Evolutionary conservation across 2,888 invertebrate genomes (phyloP).

Genomic region (Dryocosmus kuriphilus): DNA sequence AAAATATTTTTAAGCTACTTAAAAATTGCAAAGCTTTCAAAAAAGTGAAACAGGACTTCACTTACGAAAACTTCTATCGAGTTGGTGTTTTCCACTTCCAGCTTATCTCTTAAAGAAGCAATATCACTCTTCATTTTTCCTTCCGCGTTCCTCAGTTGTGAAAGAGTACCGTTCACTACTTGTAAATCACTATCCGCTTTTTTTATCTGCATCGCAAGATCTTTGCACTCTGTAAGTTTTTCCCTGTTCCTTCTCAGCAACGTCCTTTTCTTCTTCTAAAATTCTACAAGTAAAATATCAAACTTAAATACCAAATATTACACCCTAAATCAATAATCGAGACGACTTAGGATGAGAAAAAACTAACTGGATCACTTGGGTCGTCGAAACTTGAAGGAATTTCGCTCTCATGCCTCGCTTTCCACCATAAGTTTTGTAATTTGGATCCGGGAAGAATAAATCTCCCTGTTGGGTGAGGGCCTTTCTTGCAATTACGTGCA

Average conservation of each 20-base stretch:
- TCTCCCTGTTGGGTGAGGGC: conserved; percentile 84
- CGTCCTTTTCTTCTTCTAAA: conserved; percentile 65
- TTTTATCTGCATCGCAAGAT: conserved; percentile 58
- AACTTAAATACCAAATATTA: not conserved
- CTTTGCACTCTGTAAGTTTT: conserved; percentile 44
- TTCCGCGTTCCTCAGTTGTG: conserved; percentile 55
- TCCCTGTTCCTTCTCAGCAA: conserved; percentile 55
- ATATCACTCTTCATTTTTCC: conserved; percentile 59
- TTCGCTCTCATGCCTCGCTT: conserved; percentile 76
- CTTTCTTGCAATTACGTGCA: conserved; percentile 83
- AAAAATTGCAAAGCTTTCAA: not conserved
- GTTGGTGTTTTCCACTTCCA: conserved; percentile 57
- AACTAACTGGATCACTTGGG: conserved; percentile 81
- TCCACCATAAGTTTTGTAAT: conserved; percentile 87
- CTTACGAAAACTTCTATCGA: conserved; percentile 66
- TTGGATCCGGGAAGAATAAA: conserved; percentile 87
- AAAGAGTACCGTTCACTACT: conserved; percentile 57
- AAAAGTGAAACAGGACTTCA: conserved; percentile 35
- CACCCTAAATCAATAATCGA: no score
- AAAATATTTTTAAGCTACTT: not conserved
- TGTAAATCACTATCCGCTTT: conserved; percentile 57
- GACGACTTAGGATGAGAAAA: no score
- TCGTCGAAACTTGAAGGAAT: conserved; percentile 84
- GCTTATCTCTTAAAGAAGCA: conserved; percentile 65
- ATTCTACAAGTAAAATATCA: conserved; percentile 54